Evolutionary conservation across 2,797 vertebrate species (phyloP), one percentile per base, ranked within the genome.

Genomic region (Notolabrus celidotus): DNA sequence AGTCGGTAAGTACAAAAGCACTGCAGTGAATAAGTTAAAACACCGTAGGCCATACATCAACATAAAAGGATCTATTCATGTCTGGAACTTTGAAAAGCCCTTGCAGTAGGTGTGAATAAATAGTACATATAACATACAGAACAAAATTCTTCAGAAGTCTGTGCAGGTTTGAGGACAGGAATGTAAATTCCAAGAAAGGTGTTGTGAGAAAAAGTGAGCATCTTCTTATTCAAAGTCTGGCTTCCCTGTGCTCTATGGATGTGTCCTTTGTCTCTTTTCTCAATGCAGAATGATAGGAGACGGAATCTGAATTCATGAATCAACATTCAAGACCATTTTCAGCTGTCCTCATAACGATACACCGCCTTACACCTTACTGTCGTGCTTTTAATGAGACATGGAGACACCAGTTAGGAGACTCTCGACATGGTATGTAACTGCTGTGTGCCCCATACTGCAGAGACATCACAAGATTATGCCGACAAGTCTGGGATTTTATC

Each of bases 311-410:
- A 42, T 10, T 67, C 64, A 20, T 22, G 12, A 72, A 70, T 69
- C 59, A 70, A 73, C 34, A 73, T 70, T 67, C 52, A 46, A 59
- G 42, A 45, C 67, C 49, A 57, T 23, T 19, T 51, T 60, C 47
- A 41, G 45, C 20, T 12, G 2, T 33, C 58, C 14, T 64, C 2
- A 51, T 66, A 71, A 73, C 53, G 2, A 71, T 4, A 42, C 52
- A 55, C 50, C 9, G 34, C 57, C 50, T 22, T 10, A 57, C 61
- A 73, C n/a, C 25, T 45, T 53, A 20, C 55, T 47, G 60, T 46
- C 39, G 0, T 14, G 22, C 34, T 72, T 76, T 74, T 80, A 77
- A 81, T 77, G 70, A 81, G 67, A 72, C 60, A 41, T 39, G 20
- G 22, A 53, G 54, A 71, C 39, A 61, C 34, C 29, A 38, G 42